Base-by-base conservation (phyloP, 1,140 invertebrate species). In the Pogonomyrmex californicus region DNA sequence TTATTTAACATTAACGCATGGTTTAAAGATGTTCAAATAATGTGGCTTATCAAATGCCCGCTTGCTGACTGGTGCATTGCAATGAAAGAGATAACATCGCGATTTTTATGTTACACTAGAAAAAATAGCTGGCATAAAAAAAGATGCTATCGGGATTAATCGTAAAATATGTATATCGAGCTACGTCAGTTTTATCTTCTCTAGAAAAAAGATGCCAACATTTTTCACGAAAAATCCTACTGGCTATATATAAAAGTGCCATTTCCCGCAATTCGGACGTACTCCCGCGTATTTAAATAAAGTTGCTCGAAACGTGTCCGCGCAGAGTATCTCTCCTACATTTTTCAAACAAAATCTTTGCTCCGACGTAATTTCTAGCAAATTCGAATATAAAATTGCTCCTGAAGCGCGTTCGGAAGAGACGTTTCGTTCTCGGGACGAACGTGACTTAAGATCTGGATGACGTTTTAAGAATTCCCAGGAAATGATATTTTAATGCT, bases 381-480 rank as follows among this genome's bases (percentile, higher is more conserved):
- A 81, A 83, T 62, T n/a, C 14, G 54, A 83, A 60, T 75, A n/a
- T 73, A 49, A 83, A 75, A 49, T 83, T 33, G 68, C 33, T 68
- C 56, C 12, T 3, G 23, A 12, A 33, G 17, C 49, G 49, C n/a
- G 38, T 70, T 81, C 49, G 63, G n/a, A 4, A 60, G 51, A 62
- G n/a, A 60, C 68, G 7, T 49, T n/a, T 60, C 54, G n/a, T 41
- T 58, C 12, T 10, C 30, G 41, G 12, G 41, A 54, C 54, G 41
- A 36, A 83, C 79, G 68, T 73, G 68, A 83, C 68, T 83, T 75
- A 83, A 83, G 41, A 83, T 83, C 68, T n/a, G 68, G n/a, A 75
- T 56, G 54, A 71, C 68, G 30, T 83, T 75, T 83, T 60, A 83
- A 83, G 79, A 60, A 75, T 60, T 44, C 51, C 2, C n/a, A 30